Evolutionary conservation across 2,113 vertebrate genomes (phyloP).

Genomic region (Ochotona princeps): DNA sequence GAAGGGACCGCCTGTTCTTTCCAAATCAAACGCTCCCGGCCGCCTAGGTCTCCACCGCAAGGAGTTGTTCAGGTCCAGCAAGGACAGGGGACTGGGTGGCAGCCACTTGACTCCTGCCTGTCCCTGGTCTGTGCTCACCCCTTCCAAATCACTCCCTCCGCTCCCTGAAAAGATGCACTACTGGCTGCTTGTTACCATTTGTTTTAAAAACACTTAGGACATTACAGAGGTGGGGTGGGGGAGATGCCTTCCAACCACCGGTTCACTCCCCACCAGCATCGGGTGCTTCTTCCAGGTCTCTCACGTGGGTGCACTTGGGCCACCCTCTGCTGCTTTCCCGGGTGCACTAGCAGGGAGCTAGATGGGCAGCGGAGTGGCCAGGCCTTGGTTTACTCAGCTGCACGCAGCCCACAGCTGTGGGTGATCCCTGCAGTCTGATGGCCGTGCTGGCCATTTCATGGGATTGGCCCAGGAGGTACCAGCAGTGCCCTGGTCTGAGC

Average conservation of each 20-base stretch:
- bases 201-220: too few relatives aligned
- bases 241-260: too few relatives aligned
- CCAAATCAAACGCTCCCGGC: neutral
- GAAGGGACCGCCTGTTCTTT: neutral
- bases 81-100: neutral
- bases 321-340: too few relatives aligned
- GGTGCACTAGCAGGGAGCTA: too few relatives aligned
- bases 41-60: neutral
- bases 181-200: too few relatives aligned
- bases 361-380: neutral
- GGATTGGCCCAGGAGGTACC: neutral
- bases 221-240: too few relatives aligned
- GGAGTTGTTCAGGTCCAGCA: neutral
- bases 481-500: neutral
- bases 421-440: accelerated
- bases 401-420: neutral
- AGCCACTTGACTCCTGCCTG: neutral
- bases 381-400: neutral
- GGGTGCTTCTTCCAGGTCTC: too few relatives aligned
- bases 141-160: neutral
- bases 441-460: neutral
- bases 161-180: neutral
- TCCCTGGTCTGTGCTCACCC: neutral
- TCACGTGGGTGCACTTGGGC: too few relatives aligned
- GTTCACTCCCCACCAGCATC: too few relatives aligned